Evolutionary conservation across 2,888 invertebrate species (phyloP), one percentile per base, ranked within the genome.

Genomic region (Melinaea marsaeus): DNA sequence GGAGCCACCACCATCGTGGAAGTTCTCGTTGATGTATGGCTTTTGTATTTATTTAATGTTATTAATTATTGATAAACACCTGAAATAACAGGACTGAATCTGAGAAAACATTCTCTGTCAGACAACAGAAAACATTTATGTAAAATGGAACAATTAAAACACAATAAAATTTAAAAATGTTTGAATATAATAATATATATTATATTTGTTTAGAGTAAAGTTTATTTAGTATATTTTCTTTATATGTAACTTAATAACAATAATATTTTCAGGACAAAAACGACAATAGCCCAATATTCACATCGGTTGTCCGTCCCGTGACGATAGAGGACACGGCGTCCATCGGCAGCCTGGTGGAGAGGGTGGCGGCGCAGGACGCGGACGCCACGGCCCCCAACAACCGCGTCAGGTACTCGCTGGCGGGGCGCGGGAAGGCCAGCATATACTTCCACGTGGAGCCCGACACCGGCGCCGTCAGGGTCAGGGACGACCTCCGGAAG

Each of bases 381-480:
- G 97, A 98, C 86, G 96, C 96, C 6, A 95, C 96, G 0, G 90
- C 96, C 0, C 97, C 97, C 0, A 96, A 95, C 73, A 97, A 97
- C 85, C 94, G 95, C 77, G 90, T 93, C 1, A 88, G 93, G 0
- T 97, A 97, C 78, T 96, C 96, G 79, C 91, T 97, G 60, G 95
- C 95, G 5, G 97, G 97, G 0, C 90, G 95, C 32, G 95, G 95
- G 33, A 95, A 96, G 78, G 95, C 97, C 0, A 91, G 93, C 0
- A 95, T 95, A 74, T 97, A 96, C 82, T 98, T 98, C 90, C 94
- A 95, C 72, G 95, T 98, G 6, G 96, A 97, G 80, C 93, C 95
- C 0, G 96, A 96, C 66, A 94, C 94, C 0, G 98, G 97, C 0
- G 93, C 94, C 0, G 87, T 98, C 22, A 92, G 94, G 61, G 94